Evolutionary conservation across 2,888 invertebrate species (phyloP), one percentile per base, ranked within the genome.

Genomic region (Tiliacea aurago): DNA sequence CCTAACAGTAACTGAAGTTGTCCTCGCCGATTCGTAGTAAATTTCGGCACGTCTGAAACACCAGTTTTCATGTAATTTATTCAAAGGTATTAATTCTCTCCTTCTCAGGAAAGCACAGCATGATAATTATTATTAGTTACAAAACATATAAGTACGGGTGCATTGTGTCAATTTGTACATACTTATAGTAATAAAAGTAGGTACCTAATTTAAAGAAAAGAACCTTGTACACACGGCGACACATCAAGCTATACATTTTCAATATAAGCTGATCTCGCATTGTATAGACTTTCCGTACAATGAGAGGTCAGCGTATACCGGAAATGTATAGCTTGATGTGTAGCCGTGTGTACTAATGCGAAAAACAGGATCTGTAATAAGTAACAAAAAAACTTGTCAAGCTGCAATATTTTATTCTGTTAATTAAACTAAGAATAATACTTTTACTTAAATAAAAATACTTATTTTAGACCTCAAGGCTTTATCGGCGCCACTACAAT

Each of bases 31-130:
- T 23, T 78, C 10, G 0, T 28, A 4, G 33, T 49, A 55, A 64
- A 56, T 37, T 13, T 28, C 13, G 47, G 53, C 11, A 10, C 23
- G 1, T 33, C 76, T 65, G 66, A 65, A 73, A 76, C n/a, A 75
- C 4, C 4, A 11, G 23, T 37, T 23, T 28, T 13, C 5, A 53
- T 41, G 15, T 4, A 33, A 45, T 33, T 33, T 33, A n/a, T n/a
- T 18, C 0, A n/a, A n/a, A 20, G 2, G 9, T 20, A 43, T 58
- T 64, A 2, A 5, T 45, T 28, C 0, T 28, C 4, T 23, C 18
- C 33, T 47, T 37, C 11, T 55, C 23, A 33, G n/a, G 4, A 55
- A 55, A 58, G 10, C 9, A 33, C 18, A 70, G 18, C 6, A 18
- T 28, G 23, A 41, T 13, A 67, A 41, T 7, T 11, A 23, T 11